Evolutionary conservation across 2,888 invertebrate genomes (phyloP).

Genomic region (Glomeris marginata): DNA sequence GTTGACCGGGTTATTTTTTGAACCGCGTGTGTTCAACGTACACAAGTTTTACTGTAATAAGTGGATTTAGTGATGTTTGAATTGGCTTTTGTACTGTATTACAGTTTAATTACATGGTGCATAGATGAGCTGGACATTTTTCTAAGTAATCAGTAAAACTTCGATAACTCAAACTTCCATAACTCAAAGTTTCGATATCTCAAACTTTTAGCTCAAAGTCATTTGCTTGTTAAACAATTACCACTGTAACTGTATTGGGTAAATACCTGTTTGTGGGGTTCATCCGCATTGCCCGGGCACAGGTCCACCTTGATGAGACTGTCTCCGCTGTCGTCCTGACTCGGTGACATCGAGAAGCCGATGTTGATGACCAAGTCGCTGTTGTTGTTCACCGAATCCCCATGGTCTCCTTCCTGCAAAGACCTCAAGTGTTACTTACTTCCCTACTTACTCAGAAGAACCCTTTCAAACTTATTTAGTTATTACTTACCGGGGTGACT

Average conservation of each 20-base stretch:
- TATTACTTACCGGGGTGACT: conserved; percentile 8
- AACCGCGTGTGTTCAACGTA: no score
- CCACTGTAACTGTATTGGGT: conserved; percentile 9
- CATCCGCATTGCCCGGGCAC: conserved; percentile 8
- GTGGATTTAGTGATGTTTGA: no score
- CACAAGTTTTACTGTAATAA: no score
- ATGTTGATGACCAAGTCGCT: conserved; percentile 9
- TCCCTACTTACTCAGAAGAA: background rate
- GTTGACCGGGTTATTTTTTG: no score
- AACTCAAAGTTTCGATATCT: no score
- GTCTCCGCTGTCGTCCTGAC: conserved; percentile 13
- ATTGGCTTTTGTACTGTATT: no score
- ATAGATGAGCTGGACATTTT: conserved; percentile 1
- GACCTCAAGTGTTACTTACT: background rate
- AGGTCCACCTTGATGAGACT: conserved; percentile 10
- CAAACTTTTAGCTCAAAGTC: no score
- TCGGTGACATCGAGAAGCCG: conserved; percentile 13
- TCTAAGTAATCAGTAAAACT: background rate
- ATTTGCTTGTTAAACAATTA: no score
- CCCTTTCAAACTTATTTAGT: background rate
- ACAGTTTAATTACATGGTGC: no score
- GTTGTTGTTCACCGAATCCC: background rate
- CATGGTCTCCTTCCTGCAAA: background rate
- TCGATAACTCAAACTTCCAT: background rate
- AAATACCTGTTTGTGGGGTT: conserved; percentile 12